phyloP scores from a whole-genome alignment of 2,797 vertebrate genomes.

The Mus spretus region DNA sequence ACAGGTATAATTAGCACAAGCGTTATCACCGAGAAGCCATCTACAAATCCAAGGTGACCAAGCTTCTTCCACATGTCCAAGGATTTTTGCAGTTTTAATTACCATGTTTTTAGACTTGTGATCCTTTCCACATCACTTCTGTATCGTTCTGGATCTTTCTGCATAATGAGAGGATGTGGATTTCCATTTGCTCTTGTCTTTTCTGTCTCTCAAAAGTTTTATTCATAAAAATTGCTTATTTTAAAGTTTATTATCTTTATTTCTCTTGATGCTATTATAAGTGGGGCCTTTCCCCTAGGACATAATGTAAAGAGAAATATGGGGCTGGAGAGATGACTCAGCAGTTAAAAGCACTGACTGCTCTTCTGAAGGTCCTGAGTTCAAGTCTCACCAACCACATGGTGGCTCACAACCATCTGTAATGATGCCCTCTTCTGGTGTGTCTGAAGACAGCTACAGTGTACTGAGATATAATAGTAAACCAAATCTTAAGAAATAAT shows the following conservation, averaged over 20 bases:
- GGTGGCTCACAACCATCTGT: too few relatives aligned
- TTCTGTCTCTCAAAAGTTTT: slow-evolving; percentile 16
- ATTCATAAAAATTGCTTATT: slow-evolving; percentile 11
- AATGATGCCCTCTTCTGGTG: too few relatives aligned
- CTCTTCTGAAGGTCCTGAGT: too few relatives aligned
- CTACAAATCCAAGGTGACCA: background rate
- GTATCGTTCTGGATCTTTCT: background rate
- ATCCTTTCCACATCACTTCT: slow-evolving; percentile 11
- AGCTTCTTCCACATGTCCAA: background rate
- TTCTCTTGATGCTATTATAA: slow-evolving; percentile 16
- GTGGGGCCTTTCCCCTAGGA: background rate
- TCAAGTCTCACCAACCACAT: too few relatives aligned
- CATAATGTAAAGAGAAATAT: background rate
- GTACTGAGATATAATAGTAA: too few relatives aligned
- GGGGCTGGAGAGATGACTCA: too few relatives aligned
- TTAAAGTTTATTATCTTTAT: background rate
- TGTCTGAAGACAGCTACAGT: too few relatives aligned
- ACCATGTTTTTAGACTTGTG: background rate
- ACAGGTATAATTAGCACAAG: background rate
- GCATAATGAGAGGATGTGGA: background rate
- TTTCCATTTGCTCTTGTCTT: slow-evolving; percentile 8
- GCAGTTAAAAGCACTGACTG: too few relatives aligned
- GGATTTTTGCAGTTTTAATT: background rate
- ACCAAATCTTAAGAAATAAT: too few relatives aligned
- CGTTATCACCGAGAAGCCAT: background rate